Evolutionary conservation across 2,888 invertebrate genomes (phyloP).

Genomic region (Atrina japonica): DNA sequence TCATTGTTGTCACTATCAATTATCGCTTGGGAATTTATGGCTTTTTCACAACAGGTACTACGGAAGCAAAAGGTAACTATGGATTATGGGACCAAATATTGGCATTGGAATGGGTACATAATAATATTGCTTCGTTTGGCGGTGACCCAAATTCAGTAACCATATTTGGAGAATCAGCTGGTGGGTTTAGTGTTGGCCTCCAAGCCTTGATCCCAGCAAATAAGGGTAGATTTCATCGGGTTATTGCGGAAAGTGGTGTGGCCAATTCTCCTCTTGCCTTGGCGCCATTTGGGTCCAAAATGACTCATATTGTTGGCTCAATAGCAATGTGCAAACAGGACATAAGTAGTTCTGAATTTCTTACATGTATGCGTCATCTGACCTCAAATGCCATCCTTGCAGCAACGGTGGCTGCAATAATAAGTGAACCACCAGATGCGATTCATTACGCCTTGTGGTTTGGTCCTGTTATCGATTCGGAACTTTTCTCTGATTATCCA

Average conservation of each 20-base stretch:
- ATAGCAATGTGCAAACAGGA: not conserved
- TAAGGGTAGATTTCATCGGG: constrained; percentile 40
- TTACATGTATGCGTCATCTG: constrained; percentile 4
- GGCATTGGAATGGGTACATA: constrained; percentile 75
- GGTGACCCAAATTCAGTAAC: constrained; percentile 74
- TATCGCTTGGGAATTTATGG: constrained; percentile 42
- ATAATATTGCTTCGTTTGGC: constrained; percentile 68
- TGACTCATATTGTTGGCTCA: not conserved
- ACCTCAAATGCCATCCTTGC: not conserved
- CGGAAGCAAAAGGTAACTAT: constrained; percentile 71
- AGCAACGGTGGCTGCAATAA: not conserved
- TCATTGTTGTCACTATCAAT: constrained; percentile 45
- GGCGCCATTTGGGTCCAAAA: not conserved
- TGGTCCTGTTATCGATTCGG: constrained; percentile 35
- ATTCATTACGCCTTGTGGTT: not conserved
- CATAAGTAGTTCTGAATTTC: not conserved
- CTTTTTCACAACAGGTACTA: constrained; percentile 30
- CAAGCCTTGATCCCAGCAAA: constrained; percentile 29
- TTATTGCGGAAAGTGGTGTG: constrained; percentile 39
- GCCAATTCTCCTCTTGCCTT: constrained; percentile 12
- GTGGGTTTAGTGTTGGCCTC: constrained; percentile 24
- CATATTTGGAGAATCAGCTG: constrained; percentile 58
- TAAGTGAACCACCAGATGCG: not conserved
- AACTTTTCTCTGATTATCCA: constrained; percentile 21
- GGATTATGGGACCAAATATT: constrained; percentile 76